These are phyloP conservation scores for Microplitis mediator DNA, from an alignment of 1,140 invertebrate species.

Conservation along the genomic window DNA sequence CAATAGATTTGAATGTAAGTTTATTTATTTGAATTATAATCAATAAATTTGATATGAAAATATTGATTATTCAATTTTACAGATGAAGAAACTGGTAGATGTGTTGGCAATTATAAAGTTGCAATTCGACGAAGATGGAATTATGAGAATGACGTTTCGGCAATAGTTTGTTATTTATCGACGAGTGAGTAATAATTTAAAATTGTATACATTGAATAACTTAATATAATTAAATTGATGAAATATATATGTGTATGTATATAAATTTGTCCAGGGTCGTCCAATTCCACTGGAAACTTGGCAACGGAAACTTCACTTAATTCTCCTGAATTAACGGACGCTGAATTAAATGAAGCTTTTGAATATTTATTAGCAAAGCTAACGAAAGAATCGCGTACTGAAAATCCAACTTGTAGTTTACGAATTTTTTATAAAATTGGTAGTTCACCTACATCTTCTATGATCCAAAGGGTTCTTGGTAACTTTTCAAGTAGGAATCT, in stretches of 20 bases:
- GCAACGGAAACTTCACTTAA: constrained; percentile 65
- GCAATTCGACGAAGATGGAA: constrained; percentile 83
- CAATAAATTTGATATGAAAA: background rate
- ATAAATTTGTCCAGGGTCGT: constrained; percentile 60
- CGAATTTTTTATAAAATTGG: constrained; percentile 77
- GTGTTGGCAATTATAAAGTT: constrained; percentile 78
- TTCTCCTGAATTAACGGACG: constrained; percentile 65
- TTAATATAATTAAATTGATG: background rate
- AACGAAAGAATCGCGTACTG: constrained; percentile 68
- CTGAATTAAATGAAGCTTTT: constrained; percentile 71
- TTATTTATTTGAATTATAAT: background rate
- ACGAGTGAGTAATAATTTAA: constrained; percentile 62
- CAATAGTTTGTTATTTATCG: constrained; percentile 81
- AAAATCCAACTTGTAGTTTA: constrained; percentile 70
- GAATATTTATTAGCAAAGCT: constrained; percentile 77
- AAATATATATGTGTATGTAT: background rate
- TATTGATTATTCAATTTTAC: constrained; percentile 40
- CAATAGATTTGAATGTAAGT: constrained; percentile 84
- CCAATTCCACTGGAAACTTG: constrained; percentile 69
- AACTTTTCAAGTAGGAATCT: constrained; percentile 65
- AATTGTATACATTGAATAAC: constrained; percentile 19
- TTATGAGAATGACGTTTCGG: constrained; percentile 85
- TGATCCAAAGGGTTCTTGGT: constrained; percentile 64
- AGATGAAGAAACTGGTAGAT: constrained; percentile 89
- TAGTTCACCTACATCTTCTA: constrained; percentile 62